phyloP scores from a whole-genome alignment of 2,113 vertebrate species.

The Perca fluviatilis region DNA sequence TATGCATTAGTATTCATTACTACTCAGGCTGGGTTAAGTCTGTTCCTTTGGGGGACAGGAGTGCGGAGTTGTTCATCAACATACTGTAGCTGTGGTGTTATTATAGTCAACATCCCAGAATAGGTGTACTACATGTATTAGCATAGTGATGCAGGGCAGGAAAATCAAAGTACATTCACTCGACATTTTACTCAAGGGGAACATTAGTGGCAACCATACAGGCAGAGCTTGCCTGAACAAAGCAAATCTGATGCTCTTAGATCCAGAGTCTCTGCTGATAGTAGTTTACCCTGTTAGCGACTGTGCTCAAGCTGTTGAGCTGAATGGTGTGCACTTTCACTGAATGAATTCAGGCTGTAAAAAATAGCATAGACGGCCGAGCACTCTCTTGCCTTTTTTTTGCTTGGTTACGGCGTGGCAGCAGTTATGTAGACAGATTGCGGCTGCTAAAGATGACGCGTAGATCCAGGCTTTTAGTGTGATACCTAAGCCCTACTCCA shows the following conservation, averaged over 20 bases:
- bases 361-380: slow-evolving; percentile 49
- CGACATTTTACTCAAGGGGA: slow-evolving; percentile 25
- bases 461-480: slow-evolving; percentile 38
- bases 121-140: slow-evolving; percentile 51
- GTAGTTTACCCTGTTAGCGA: slow-evolving; percentile 35
- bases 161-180: slow-evolving; percentile 51
- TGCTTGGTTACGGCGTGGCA: slow-evolving; percentile 30
- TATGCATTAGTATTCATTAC: slow-evolving; percentile 76
- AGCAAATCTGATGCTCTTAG: slow-evolving; percentile 35
- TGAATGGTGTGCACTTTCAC: slow-evolving; percentile 20
- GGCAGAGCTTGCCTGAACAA: slow-evolving; percentile 9
- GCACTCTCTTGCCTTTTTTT: slow-evolving; percentile 30
- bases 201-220: slow-evolving; percentile 25
- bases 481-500: slow-evolving; percentile 38
- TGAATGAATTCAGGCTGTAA: slow-evolving; percentile 59
- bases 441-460: not conserved
- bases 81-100: slow-evolving; percentile 46
- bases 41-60: slow-evolving; percentile 53
- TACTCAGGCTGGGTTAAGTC: slow-evolving; percentile 60
- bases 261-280: slow-evolving; percentile 31
- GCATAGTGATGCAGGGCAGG: slow-evolving; percentile 27
- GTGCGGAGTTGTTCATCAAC: slow-evolving; percentile 57
- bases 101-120: slow-evolving; percentile 53
- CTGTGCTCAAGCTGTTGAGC: slow-evolving; percentile 35
- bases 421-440: slow-evolving; percentile 60